These are phyloP conservation scores for Rhopalosiphum nymphaeae DNA, from an alignment of 2,888 invertebrate species.

Conservation along the genomic window DNA sequence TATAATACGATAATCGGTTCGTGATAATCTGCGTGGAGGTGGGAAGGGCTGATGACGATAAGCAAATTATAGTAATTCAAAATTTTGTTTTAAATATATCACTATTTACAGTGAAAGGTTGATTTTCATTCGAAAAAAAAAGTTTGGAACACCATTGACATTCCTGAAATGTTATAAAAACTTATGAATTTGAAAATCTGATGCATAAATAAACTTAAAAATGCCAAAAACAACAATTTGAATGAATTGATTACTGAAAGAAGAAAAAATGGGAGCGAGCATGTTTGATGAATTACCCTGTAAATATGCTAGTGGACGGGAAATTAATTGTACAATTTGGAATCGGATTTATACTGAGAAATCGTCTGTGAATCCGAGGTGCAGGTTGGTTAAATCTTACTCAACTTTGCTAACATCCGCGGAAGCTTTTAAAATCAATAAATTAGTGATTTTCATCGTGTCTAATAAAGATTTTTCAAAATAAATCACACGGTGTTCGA, in stretches of 20 bases:
- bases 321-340: neutral
- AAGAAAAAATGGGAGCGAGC: neutral
- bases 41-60: neutral
- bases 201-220: neutral
- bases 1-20: neutral
- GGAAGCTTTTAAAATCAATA: neutral
- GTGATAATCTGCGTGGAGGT: neutral
- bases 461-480: neutral
- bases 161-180: neutral
- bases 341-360: neutral
- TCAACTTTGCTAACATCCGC: neutral
- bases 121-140: neutral
- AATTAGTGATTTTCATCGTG: neutral
- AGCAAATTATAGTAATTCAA: neutral
- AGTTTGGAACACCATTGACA: neutral
- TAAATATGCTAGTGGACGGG: neutral
- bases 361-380: neutral
- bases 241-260: neutral
- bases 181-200: neutral
- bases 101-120: neutral
- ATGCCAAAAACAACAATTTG: neutral
- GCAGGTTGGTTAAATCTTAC: neutral
- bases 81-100: too few relatives aligned
- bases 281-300: neutral
- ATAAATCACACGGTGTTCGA: neutral